Evolutionary conservation across 2,113 vertebrate species (phyloP), one percentile per base, ranked within the genome.

Genomic region (Coryphaenoides rupestris): DNA sequence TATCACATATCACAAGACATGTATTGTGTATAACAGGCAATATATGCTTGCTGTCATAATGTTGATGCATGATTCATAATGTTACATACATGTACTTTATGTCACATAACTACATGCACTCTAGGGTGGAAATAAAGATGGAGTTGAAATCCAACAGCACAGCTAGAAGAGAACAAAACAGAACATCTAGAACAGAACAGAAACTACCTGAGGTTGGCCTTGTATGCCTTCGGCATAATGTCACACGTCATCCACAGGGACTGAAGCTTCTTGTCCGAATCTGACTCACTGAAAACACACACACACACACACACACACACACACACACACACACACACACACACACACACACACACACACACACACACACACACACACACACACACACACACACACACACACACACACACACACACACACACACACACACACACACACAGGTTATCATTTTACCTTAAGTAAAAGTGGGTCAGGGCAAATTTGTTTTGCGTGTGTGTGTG

Each of bases 211-310:
- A 99, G 92, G 78, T 99, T 99, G 53, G 92, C 91, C 60, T 94
- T 93, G 79, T 98, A 93, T 72, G 87, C 86, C 76, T 95, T 95
- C 75, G 96, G 96, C 76, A 99, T 79, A 68, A 76, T 86, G 86
- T 96, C 93, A 89, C 97, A 99, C 24, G 89, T 92, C 76, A 93
- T 88, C 97, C 97, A 99, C 16, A 99, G 70, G 52, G 94, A 93
- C 62, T 99, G 97, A n/a, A 99, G 91, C 74, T 94, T 95, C 84
- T 93, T 96, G 79, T 98, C 95, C 70, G 92, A 84, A 83, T 99
- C 97, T 49, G 94, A 87, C 63, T 95, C 84, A 77, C 96, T 99
- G 84, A 71, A 81, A 78, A 45, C 45, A 83, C 55, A 81, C 60
- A 74, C 23, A 72, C 68, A 55, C 6, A 60, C 24, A 26, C 24